phyloP scores from a whole-genome alignment of 2,888 invertebrate species.

The Parnassius orleans region DNA sequence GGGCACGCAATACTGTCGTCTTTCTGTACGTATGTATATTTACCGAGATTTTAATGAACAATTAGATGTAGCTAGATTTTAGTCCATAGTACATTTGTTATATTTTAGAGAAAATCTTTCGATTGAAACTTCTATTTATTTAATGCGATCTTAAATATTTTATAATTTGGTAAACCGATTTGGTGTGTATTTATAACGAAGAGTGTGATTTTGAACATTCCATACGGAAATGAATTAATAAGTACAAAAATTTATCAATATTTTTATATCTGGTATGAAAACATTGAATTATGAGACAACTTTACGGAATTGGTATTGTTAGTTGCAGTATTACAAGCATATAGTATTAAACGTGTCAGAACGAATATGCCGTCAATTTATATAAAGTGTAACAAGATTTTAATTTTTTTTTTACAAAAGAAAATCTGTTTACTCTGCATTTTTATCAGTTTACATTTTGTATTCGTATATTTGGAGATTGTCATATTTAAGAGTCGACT shows the following conservation, averaged over 20 bases:
- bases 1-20: conserved; percentile 35
- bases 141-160: conserved; percentile 53
- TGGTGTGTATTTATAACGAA: conserved; percentile 61
- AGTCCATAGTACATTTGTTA: conserved; percentile 53
- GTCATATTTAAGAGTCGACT: conserved; percentile 51
- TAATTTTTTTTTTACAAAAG: conserved; percentile 37
- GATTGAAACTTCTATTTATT: conserved; percentile 69
- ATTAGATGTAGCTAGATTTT: conserved; percentile 56
- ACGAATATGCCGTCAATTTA: conserved; percentile 53
- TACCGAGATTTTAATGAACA: conserved; percentile 64
- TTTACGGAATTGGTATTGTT: conserved; percentile 57
- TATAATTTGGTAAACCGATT: conserved; percentile 51
- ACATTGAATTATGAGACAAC: conserved; percentile 53
- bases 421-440: conserved; percentile 53
- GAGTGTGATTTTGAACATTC: conserved; percentile 77
- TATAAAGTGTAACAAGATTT: conserved; percentile 48
- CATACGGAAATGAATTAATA: conserved; percentile 72
- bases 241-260: conserved; percentile 77
- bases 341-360: conserved; percentile 56
- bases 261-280: conserved; percentile 65
- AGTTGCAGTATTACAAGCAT: conserved; percentile 70
- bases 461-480: conserved; percentile 60
- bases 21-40: conserved; percentile 52
- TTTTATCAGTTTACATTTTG: conserved; percentile 67
- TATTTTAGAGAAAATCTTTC: conserved; percentile 49